Base-by-base conservation (phyloP, 2,113 vertebrate species). In the Saguinus midas region DNA sequence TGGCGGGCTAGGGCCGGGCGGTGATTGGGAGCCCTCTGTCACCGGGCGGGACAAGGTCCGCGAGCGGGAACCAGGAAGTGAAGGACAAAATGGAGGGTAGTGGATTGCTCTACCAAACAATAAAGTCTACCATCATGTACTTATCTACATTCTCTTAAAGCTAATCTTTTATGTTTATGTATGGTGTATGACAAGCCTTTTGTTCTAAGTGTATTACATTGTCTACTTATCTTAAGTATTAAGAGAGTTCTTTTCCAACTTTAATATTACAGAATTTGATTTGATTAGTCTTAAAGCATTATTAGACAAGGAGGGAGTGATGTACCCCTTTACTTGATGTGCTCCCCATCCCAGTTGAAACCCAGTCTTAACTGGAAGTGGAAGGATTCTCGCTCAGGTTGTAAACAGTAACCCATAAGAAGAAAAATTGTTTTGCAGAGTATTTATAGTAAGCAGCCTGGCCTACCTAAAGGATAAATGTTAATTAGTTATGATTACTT, bases 401-500 rank as follows among this genome's bases (percentile, higher is more conserved):
- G 16, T 88, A 87, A 87, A 87, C 43, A 55, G 21, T 45, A 80
- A 96, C 17, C 32, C 0, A 0, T 58, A 94, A 89, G 87, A 88
- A 81, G 91, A 58, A 9, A 83, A 72, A 52, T 18, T 86, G 13
- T 57, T 91, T 86, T 75, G 5, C 12, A 29, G 17, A 45, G 20
- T 91, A 4, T 95, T 87, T 94, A 91, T 68, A 83, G 68, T 61
- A 95, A 87, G 43, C 23, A 48, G 29, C 61, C 48, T 83, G 79
- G 12, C 20, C 43, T 76, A 37, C 35, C 5, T 73, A 57, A 95
- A 93, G 89, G 58, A 55, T 94, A 61, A 91, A 83, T 93, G 72
- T 72, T 96, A 87, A 92, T 96, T 96, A 95, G 35, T 82, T 93
- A 52, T 79, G 68, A 91, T 57, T 88, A 66, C 20, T 81, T n/a